Conservation (phyloP, 2,888 invertebrate species). For the Lasioglossum villosulum region DNA sequence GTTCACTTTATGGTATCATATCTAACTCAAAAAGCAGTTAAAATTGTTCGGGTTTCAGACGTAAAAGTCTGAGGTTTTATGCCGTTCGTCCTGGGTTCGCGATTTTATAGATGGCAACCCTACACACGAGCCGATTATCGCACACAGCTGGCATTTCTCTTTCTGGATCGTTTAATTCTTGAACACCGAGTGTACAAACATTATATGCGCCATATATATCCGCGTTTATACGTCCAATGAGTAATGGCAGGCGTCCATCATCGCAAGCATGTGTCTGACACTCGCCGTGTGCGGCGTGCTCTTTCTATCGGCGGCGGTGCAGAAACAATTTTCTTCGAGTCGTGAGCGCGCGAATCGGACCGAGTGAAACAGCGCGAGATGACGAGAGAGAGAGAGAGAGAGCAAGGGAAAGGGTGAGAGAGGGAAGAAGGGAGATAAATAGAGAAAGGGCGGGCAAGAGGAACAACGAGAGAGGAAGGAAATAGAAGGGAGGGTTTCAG, state of each 20-base stretch:
- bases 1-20: too few relatives aligned
- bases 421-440: not conserved
- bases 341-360: constrained; percentile 33
- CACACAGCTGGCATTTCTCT: not conserved
- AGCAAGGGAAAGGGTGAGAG: not conserved
- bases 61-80: too few relatives aligned
- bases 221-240: constrained; percentile 71
- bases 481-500: not conserved
- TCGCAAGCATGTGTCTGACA: constrained; percentile 73
- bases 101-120: too few relatives aligned
- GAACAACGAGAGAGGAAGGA: not conserved
- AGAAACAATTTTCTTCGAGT: constrained; percentile 76
- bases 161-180: constrained; percentile 41
- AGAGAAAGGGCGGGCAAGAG: not conserved
- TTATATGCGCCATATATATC: constrained; percentile 54
- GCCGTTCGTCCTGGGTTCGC: too few relatives aligned
- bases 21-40: too few relatives aligned
- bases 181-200: constrained; percentile 20
- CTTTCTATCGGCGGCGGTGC: constrained; percentile 56
- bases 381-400: not conserved
- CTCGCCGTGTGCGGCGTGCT: constrained; percentile 54
- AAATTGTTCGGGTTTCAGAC: too few relatives aligned
- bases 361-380: constrained; percentile 4
- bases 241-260: constrained; percentile 78
- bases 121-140: not conserved